Conservation (phyloP, 2,888 invertebrate genomes). For the Dolomedes plantarius region DNA sequence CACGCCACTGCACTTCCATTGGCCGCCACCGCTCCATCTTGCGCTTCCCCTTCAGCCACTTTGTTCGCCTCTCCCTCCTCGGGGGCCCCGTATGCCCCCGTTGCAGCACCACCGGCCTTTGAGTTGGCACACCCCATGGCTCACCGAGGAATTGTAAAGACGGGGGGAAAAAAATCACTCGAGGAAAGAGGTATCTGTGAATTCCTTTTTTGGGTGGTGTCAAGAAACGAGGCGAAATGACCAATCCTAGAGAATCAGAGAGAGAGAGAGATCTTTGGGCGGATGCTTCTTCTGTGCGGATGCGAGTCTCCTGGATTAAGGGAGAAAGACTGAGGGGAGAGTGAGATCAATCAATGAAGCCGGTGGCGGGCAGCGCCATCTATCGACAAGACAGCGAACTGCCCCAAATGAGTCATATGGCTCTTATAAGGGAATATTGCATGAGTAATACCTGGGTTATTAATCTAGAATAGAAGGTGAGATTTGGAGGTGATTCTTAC, state of each 20-base stretch:
- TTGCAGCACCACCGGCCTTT: conserved; percentile 52
- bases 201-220: neutral
- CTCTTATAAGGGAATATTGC: neutral
- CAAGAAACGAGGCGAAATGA: neutral
- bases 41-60: conserved; percentile 55
- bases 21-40: conserved; percentile 60
- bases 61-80: conserved; percentile 50
- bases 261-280: conserved; percentile 4
- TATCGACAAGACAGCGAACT: neutral
- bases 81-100: conserved; percentile 46
- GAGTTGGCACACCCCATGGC: conserved; percentile 64
- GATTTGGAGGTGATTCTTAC: no score
- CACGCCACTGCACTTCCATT: conserved; percentile 62
- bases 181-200: neutral
- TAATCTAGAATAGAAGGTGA: no score
- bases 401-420: neutral
- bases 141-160: neutral
- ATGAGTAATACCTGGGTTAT: neutral
- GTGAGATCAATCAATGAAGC: neutral
- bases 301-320: neutral
- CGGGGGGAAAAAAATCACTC: neutral
- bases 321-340: neutral
- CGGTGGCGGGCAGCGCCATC: neutral
- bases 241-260: neutral
- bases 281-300: neutral